Conservation (phyloP, 1,140 invertebrate genomes). For the Helicorthomorpha holstii region DNA sequence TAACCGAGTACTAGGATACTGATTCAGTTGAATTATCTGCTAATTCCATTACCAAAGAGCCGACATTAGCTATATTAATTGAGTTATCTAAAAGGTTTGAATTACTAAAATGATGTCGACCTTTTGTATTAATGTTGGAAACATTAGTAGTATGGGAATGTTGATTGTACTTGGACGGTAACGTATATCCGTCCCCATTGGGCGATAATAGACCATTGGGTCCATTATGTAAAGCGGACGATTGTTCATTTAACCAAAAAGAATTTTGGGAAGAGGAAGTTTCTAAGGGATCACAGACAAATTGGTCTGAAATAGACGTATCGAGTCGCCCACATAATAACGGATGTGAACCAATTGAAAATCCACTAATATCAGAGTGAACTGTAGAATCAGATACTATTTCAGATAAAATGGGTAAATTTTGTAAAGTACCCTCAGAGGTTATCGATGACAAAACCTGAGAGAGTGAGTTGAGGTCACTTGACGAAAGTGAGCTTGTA, state of each 20-base stretch:
- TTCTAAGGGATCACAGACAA: neutral
- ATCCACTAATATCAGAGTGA: neutral
- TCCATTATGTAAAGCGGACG: neutral
- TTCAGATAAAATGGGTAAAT: slow-evolving; percentile 4
- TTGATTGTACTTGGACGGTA: neutral
- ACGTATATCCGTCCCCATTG: neutral
- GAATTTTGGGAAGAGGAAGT: neutral
- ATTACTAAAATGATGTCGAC: neutral
- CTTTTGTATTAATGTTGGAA: neutral
- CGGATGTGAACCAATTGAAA: neutral
- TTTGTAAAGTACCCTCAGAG: slow-evolving; percentile 12
- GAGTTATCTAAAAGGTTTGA: neutral
- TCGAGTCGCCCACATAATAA: neutral
- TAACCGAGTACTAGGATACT: neutral
- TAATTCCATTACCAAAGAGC: neutral
- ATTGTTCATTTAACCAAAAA: neutral
- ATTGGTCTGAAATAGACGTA: neutral
- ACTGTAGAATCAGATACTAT: slow-evolving; percentile 1
- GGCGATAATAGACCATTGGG: neutral
- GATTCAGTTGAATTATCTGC: neutral
- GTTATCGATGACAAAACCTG: slow-evolving; percentile 19
- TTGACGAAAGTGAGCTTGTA: slow-evolving; percentile 19
- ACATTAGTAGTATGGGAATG: neutral
- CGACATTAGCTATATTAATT: neutral
- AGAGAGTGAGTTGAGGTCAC: slow-evolving; percentile 20